Evolutionary conservation across 2,888 invertebrate genomes (phyloP), one percentile per base, ranked within the genome.

Genomic region (Physocephala rufipes): DNA sequence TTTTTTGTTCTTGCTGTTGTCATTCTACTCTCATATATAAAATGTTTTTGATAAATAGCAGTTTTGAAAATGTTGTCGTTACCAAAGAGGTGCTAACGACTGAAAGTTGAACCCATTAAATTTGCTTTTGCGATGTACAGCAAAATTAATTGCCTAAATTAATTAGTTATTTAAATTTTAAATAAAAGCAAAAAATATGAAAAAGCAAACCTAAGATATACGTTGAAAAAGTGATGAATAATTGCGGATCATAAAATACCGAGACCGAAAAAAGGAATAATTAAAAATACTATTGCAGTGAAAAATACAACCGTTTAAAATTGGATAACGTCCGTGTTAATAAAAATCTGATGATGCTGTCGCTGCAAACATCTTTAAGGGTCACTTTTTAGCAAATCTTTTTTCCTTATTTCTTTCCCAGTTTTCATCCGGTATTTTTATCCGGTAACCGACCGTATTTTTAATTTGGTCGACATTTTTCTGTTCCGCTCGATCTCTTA

Each of bases 91-190:
- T 62, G 68, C 61, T 61, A 36, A 62, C 61, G 51, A 68, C 61
- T 68, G 68, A 68, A 68, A 62, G 61, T 36, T 51, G 62, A 68
- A 62, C 68, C 61, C 51, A 68, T 68, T 68, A 68, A 68, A 68
- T 68, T 67, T 21, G 55, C 67, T 58, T 49, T 67, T 45, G 58
- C 55, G 26, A 43, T 45, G 58, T 16, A 26, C 66, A 19, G 3
- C 12, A 19, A 55, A 3, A 21, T n/a, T n/a, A n/a, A 19, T 12
- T 53, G 53, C 53, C n/a, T n/a, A 21, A 19, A 21, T 28, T 3
- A 36, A 36, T 9, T 4, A 4, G 36, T 7, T 9, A 9, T 36
- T 7, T 9, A 7, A 9, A 9, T 9, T 36, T 36, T 4, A 36
- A 36, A 36, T 9, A 36, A 36, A 9, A 36, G 36, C 4, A 36